Conservation (phyloP, 2,113 vertebrate species). For the Stictonetta naevosa region DNA sequence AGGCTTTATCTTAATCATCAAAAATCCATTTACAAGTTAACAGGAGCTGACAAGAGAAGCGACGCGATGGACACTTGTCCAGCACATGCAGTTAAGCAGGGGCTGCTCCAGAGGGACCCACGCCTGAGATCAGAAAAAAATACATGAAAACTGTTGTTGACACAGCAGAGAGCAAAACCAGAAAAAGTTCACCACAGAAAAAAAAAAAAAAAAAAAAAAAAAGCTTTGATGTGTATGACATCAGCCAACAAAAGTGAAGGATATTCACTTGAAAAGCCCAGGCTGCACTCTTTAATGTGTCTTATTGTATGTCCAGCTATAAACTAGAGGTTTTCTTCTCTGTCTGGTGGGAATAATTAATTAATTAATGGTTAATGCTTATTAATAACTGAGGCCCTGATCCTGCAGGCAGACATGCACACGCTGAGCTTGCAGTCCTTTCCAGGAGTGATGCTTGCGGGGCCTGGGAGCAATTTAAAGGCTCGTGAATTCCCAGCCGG, state of each 20-base stretch:
- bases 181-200: background rate
- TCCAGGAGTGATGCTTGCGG: background rate
- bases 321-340: conserved; percentile 31
- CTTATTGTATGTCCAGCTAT: background rate
- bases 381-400: conserved; percentile 29
- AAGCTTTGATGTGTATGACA: background rate
- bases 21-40: conserved; percentile 23
- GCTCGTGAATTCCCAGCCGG: background rate
- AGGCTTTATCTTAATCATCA: background rate
- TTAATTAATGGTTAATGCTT: conserved; percentile 47
- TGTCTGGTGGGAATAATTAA: conserved; percentile 57
- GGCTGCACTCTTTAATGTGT: background rate
- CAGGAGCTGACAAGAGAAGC: conserved; percentile 2
- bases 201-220: background rate
- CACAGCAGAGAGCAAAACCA: accelerated
- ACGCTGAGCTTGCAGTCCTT: background rate
- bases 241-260: background rate
- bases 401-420: background rate
- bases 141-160: background rate
- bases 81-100: background rate
- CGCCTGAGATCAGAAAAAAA: background rate
- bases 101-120: background rate
- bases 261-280: background rate
- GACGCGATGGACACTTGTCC: background rate
- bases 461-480: background rate